Percentiles rank a stretch among this genome's conserved stretches.
phyloP scores from a whole-genome alignment of 2,113 vertebrate genomes.

The Nansenia antarctica region DNA sequence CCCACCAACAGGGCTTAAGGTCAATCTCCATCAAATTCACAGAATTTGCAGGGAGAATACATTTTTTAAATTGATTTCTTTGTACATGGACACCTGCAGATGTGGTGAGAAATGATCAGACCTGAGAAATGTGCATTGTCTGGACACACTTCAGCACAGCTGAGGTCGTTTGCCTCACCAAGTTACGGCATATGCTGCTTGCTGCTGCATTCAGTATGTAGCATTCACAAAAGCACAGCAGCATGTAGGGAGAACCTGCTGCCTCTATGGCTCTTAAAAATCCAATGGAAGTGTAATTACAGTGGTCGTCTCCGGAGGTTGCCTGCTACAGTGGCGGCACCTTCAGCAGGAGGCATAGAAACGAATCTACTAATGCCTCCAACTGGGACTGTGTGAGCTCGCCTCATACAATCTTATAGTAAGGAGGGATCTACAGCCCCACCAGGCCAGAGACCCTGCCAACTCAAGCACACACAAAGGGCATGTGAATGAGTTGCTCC shows the following conservation, averaged over 20 bases:
- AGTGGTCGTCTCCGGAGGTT: slow-evolving; percentile 10
- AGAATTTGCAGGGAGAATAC: not conserved
- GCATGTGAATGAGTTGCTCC: not conserved
- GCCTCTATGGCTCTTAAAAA: slow-evolving; percentile 16
- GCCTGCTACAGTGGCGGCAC: slow-evolving; percentile 2
- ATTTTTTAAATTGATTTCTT: not conserved
- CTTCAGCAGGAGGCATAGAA: slow-evolving; percentile 8
- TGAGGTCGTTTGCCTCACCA: slow-evolving; percentile 13
- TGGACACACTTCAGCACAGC: slow-evolving; percentile 12
- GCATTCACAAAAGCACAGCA: slow-evolving; percentile 26
- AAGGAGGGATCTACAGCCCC: not conserved
- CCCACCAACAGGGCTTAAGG: slow-evolving; percentile 1
- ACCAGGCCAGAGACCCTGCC: not conserved
- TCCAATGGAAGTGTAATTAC: slow-evolving; percentile 45
- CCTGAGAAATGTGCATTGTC: slow-evolving; percentile 16
- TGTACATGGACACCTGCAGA: slow-evolving; percentile 16
- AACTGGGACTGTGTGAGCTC: not conserved
- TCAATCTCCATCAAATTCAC: slow-evolving; percentile 3
- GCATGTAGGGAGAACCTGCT: slow-evolving; percentile 4
- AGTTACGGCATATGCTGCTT: not conserved
- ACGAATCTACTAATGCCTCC: slow-evolving; percentile 18
- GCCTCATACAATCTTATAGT: not conserved
- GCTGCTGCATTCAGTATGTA: slow-evolving; percentile 12
- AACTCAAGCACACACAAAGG: slow-evolving; percentile 6
- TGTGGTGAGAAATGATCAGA: slow-evolving; percentile 32